These are phyloP conservation scores for Dysmachus trigonus DNA, from an alignment of 2,888 invertebrate genomes.

Conservation along the genomic window DNA sequence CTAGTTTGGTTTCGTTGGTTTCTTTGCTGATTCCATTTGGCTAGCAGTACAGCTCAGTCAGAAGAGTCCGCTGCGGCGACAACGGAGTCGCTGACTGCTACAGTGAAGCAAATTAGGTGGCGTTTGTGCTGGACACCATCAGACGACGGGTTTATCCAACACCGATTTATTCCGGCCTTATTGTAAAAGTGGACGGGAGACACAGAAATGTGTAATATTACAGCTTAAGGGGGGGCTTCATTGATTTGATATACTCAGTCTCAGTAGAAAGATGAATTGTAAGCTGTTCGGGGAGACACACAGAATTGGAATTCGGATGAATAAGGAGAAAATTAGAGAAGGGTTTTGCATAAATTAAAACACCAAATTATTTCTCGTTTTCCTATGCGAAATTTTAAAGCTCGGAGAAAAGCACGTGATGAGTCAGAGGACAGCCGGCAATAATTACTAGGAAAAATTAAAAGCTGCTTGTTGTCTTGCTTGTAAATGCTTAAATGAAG, in stretches of 20 bases:
- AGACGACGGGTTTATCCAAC: background rate
- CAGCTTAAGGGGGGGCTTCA: background rate
- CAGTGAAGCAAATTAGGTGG: background rate
- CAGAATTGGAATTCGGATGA: background rate
- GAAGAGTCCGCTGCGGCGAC: background rate
- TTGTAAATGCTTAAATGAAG: background rate
- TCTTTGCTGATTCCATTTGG: background rate
- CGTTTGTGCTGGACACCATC: background rate
- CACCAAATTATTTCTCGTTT: background rate
- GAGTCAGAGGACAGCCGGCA: constrained; percentile 2
- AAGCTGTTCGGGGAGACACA: background rate
- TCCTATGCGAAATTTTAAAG: background rate
- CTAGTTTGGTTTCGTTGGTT: background rate
- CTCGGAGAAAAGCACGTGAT: constrained; percentile 7
- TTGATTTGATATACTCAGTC: background rate
- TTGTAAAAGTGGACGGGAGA: background rate
- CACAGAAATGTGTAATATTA: background rate
- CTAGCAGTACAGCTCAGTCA: background rate
- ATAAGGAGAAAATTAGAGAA: background rate
- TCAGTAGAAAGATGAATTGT: background rate
- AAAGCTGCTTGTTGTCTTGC: background rate
- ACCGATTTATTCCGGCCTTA: background rate
- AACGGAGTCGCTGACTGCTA: background rate
- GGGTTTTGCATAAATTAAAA: background rate
- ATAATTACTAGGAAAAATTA: background rate